Conservation (phyloP, 1,140 invertebrate species). For the Drosophila parvula region DNA sequence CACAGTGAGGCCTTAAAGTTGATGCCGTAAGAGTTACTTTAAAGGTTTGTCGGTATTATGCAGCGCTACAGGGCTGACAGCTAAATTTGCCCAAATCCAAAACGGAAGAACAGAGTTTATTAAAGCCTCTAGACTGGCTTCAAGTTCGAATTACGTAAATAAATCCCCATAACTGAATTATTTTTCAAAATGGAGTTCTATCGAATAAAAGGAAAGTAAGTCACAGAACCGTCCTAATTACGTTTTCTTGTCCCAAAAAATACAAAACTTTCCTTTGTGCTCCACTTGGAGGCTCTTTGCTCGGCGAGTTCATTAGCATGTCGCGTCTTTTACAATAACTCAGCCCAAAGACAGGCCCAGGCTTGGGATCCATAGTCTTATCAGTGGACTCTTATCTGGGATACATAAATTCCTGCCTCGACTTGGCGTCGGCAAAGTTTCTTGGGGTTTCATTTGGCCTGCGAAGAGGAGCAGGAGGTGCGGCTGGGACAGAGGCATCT, state of each 20-base stretch:
- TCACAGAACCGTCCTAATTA: slow-evolving; percentile 12
- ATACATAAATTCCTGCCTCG: slow-evolving; percentile 75
- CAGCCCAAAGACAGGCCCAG: slow-evolving; percentile 49
- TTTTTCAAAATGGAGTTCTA: not conserved
- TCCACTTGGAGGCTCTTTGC: slow-evolving; percentile 1
- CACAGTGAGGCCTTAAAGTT: not conserved
- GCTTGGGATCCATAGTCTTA: slow-evolving; percentile 47
- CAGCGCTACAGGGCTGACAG: not conserved
- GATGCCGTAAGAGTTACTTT: not conserved
- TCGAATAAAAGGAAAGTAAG: slow-evolving; percentile 20
- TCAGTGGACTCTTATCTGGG: slow-evolving; percentile 66
- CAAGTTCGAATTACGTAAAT: not conserved
- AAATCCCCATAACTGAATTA: not conserved
- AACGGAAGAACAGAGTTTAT: no score
- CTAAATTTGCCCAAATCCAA: not conserved
- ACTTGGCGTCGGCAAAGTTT: slow-evolving; percentile 64
- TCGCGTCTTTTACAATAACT: slow-evolving; percentile 46
- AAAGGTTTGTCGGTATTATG: not conserved
- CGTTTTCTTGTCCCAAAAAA: slow-evolving; percentile 25
- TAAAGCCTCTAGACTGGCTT: not conserved
- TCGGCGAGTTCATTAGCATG: slow-evolving; percentile 67
- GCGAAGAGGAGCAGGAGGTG: not conserved
- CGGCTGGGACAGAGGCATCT: not conserved
- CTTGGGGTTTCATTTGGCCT: slow-evolving; percentile 32
- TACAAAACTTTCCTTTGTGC: slow-evolving; percentile 37